Evolutionary conservation across 2,888 invertebrate species (phyloP).

Genomic region (Endotricha flammealis): DNA sequence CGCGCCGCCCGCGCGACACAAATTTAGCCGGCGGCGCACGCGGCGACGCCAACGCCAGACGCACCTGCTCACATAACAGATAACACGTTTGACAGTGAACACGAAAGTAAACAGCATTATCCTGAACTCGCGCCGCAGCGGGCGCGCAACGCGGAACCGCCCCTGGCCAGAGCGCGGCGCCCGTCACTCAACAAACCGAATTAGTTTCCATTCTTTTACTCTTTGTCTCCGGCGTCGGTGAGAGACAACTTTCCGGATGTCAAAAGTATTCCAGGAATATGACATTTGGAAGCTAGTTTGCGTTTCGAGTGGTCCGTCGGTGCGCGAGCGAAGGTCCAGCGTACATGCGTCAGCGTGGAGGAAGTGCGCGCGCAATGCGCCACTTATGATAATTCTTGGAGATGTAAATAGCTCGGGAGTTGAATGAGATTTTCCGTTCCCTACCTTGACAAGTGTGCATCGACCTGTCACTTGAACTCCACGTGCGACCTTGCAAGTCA

Average conservation of each 20-base stretch:
- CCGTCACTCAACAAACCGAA: conserved; percentile 21
- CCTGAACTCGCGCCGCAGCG: conserved; percentile 25
- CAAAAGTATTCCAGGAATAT: conserved; percentile 52
- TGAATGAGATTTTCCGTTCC: conserved; percentile 70
- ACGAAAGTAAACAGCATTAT: conserved; percentile 60
- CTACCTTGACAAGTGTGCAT: conserved; percentile 70
- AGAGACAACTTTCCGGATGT: conserved; percentile 42
- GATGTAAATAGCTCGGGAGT: conserved; percentile 69
- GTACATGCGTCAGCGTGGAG: conserved; percentile 51
- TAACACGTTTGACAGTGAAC: conserved; percentile 71
- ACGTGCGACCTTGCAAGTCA: conserved; percentile 70
- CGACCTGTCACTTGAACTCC: conserved; percentile 63
- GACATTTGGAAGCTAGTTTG: conserved; percentile 21
- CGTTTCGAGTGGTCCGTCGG: conserved; percentile 25
- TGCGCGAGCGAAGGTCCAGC: conserved; percentile 48
- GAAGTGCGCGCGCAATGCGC: conserved; percentile 62
- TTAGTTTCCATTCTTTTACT: conserved; percentile 21
- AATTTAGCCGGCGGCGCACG: conserved; percentile 51
- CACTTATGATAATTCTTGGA: conserved; percentile 56
- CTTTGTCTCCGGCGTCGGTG: conserved; percentile 30
- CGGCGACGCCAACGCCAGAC: conserved; percentile 40
- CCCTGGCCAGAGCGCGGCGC: conserved; percentile 20
- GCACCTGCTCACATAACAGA: conserved; percentile 71
- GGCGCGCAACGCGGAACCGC: conserved; percentile 11
- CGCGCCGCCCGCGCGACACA: conserved; percentile 57